Evolutionary conservation across 2,888 invertebrate genomes (phyloP), one percentile per base, ranked within the genome.

Genomic region (Apoda limacodes): DNA sequence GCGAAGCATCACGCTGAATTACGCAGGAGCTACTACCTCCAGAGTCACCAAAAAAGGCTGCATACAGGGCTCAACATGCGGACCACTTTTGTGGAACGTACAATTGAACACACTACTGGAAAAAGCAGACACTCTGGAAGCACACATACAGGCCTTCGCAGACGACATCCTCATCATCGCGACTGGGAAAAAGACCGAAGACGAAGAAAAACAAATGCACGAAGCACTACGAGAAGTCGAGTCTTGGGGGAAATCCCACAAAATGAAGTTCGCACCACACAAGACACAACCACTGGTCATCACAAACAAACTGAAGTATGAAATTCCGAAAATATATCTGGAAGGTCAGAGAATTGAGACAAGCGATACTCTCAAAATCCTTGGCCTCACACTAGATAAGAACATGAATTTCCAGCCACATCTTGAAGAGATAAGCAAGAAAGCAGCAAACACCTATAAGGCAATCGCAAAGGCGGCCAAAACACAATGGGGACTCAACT

Each of bases 221-320:
- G 9, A 28, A 3, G 12, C 28, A 4, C 12, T 28, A 3, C 5
- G 13, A 2, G 11, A 2, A 9, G 11, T 28, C 5, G 3, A n/a
- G 2, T 2, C 1, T 2, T 28, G 28, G 28, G 28, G 28, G 3
- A 28, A n/a, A 7, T 6, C 3, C 5, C n/a, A 21, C n/a, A 28
- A 28, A n/a, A 28, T 28, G 28, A 11, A 13, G 2, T 21, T 21
- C 7, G 12, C 28, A 2, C 1, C 21, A 3, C 28, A 28, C 4
- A 28, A 28, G 14, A 28, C 13, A n/a, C 28, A 28, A 12, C 13
- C 28, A 5, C 20, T 28, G 21, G 5, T 28, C 4, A 12, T 28
- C 20, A 28, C 28, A 1, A 11, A 19, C n/a, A 20, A 28, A 9
- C 5, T 3, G 5, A 28, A 28, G 9, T 28, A 13, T 6, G 3